phyloP scores from a whole-genome alignment of 2,113 vertebrate species.

The Osmerus mordax region DNA sequence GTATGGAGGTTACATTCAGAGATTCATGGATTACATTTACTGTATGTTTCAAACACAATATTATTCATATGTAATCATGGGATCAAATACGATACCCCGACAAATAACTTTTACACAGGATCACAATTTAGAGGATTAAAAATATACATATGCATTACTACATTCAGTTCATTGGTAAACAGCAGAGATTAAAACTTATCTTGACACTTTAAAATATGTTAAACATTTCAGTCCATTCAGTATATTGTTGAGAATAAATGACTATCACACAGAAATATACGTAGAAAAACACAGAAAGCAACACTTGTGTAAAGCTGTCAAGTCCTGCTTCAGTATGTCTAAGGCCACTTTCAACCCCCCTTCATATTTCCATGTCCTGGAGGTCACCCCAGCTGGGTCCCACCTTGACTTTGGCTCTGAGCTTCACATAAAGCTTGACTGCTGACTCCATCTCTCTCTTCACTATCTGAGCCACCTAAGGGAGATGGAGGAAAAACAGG shows the following conservation, averaged over 20 bases:
- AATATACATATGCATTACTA: no score
- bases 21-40: background rate
- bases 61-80: background rate
- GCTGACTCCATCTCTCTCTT: slow-evolving; percentile 93
- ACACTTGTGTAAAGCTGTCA: no score
- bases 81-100: background rate
- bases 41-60: background rate
- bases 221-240: no score
- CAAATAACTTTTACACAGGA: background rate
- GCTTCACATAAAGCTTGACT: slow-evolving; percentile 83
- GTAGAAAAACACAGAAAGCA: no score
- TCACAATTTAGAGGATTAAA: background rate
- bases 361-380: slow-evolving; percentile 83
- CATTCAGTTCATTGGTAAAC: no score
- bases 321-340: no score
- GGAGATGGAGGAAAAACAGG: background rate
- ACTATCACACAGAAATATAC: no score
- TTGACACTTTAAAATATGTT: no score
- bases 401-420: slow-evolving; percentile 86
- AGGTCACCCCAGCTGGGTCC: slow-evolving; percentile 92
- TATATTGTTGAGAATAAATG: no score
- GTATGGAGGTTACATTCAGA: no score
- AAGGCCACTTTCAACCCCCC: no score
- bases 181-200: no score
- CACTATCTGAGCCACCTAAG: slow-evolving; percentile 90